Conservation (phyloP, 1,140 invertebrate genomes). For the Trinorchestia longiramus region DNA sequence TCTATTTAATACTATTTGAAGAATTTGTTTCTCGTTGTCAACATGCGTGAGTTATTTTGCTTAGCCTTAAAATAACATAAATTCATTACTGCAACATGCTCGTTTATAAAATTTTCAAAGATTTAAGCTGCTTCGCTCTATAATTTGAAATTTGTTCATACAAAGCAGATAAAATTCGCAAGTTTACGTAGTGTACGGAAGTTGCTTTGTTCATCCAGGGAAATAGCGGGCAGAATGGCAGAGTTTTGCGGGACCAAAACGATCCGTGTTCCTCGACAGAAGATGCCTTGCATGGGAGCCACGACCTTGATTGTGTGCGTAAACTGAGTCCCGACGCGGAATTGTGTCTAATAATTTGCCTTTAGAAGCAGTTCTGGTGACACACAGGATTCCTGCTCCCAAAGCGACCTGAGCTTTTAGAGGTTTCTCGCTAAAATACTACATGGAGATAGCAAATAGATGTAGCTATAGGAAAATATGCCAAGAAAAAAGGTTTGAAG, state of each 20-base stretch:
- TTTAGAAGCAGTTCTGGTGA: slow-evolving; percentile 7
- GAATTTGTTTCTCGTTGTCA: background rate
- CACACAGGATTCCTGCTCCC: background rate
- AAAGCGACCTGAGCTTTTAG: background rate
- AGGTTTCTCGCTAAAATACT: background rate
- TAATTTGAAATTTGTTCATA: background rate
- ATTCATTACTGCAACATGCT: background rate
- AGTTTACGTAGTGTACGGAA: background rate
- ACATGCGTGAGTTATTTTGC: background rate
- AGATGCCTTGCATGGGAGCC: background rate
- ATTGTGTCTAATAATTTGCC: slow-evolving; percentile 9
- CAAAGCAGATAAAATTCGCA: background rate
- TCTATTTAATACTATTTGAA: background rate
- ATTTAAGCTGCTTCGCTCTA: background rate
- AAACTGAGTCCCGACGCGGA: background rate
- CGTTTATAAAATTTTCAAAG: background rate
- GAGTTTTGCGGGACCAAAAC: background rate
- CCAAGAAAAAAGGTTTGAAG: background rate
- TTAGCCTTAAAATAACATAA: background rate
- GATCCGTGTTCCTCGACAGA: background rate
- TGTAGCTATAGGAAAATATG: background rate
- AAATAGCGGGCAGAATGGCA: background rate
- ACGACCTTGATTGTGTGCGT: slow-evolving; percentile 6
- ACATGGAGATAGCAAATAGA: background rate
- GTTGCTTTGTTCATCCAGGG: background rate